These are phyloP conservation scores for Leucopternis melanops DNA, from an alignment of 2,113 vertebrate genomes.

Conservation along the genomic window DNA sequence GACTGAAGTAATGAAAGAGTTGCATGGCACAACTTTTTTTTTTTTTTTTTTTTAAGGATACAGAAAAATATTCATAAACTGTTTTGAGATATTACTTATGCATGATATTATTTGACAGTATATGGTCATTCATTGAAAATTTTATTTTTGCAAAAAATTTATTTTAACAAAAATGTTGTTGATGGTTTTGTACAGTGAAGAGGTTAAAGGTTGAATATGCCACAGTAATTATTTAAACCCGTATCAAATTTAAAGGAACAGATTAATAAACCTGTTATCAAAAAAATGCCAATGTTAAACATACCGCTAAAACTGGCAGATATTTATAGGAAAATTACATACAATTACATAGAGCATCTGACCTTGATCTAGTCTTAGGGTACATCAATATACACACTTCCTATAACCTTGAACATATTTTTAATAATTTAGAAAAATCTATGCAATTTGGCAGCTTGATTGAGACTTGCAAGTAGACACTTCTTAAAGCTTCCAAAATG, in stretches of 20 bases:
- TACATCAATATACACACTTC: neutral
- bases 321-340: neutral
- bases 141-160: neutral
- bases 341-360: neutral
- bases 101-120: neutral
- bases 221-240: neutral
- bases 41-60: neutral
- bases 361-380: neutral
- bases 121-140: neutral
- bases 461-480: neutral
- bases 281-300: neutral
- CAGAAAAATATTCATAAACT: neutral
- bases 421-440: neutral
- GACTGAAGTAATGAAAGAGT: neutral
- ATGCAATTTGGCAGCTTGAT: neutral
- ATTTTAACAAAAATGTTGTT: neutral
- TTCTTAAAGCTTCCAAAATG: neutral
- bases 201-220: neutral
- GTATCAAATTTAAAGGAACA: neutral
- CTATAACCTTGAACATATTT: neutral
- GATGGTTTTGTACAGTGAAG: neutral
- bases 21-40: neutral
- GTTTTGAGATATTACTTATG: neutral
- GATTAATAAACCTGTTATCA: neutral
- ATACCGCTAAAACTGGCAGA: neutral